Evolutionary conservation across 2,113 vertebrate genomes (phyloP).

Genomic region (Synodontis membranacea): DNA sequence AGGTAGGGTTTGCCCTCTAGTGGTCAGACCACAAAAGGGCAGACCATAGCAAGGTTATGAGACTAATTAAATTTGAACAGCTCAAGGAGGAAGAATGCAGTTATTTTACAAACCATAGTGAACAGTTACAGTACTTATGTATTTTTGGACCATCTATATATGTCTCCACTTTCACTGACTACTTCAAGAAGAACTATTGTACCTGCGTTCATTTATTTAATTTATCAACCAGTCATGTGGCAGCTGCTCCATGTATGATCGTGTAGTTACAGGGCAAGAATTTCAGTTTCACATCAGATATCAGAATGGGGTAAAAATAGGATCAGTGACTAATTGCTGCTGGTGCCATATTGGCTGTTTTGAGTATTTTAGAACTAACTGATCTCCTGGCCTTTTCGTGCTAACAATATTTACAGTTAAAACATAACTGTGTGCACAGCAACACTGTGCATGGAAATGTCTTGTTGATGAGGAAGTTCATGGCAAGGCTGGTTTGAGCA

Average conservation of each 20-base stretch:
- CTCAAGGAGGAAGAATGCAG: neutral
- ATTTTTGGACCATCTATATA: neutral
- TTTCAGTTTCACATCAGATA: neutral
- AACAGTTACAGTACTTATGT: neutral
- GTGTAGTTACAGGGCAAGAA: neutral
- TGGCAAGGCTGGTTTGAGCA: neutral
- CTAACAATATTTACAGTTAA: neutral
- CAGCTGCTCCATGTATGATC: neutral
- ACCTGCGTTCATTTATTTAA: neutral
- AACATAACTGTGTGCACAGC: neutral
- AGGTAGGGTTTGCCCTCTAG: conserved; percentile 21
- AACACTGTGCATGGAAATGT: neutral
- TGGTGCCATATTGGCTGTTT: neutral
- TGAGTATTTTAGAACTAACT: neutral
- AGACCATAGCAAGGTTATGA: neutral
- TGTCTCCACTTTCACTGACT: neutral
- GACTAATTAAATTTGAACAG: neutral
- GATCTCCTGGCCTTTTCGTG: neutral
- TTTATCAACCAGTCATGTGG: neutral
- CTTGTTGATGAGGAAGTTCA: neutral
- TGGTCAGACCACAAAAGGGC: neutral
- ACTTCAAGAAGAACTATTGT: neutral
- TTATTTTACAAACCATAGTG: neutral
- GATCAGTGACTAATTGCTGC: neutral
- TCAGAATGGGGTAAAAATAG: neutral